Percentiles rank a stretch among this genome's conserved stretches.
Evolutionary conservation across 2,888 invertebrate species (phyloP).

Genomic region (Griposia aprilina): DNA sequence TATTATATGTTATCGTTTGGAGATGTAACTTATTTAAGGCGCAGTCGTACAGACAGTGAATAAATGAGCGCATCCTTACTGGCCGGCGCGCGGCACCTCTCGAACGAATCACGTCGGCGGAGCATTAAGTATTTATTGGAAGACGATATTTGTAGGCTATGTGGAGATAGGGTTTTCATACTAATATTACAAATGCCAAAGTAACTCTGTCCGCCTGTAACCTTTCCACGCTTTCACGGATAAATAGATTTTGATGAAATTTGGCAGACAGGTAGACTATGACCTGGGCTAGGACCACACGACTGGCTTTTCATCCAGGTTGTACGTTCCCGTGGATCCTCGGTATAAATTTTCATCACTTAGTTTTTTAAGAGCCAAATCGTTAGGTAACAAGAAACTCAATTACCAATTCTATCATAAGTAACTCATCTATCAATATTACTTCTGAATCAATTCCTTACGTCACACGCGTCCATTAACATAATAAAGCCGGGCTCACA

Average conservation of each 20-base stretch:
- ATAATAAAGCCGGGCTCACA: slow-evolving; percentile 1
- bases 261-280: no score
- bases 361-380: neutral
- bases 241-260: no score
- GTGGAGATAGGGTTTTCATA: neutral
- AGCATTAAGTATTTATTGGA: slow-evolving; percentile 25
- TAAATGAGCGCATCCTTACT: slow-evolving; percentile 36
- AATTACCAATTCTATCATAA: no score
- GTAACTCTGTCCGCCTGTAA: no score
- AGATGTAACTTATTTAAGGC: slow-evolving; percentile 2
- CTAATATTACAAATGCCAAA: neutral
- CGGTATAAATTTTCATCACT: no score
- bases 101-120: slow-evolving; percentile 35
- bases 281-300: no score
- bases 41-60: slow-evolving; percentile 15
- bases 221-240: no score
- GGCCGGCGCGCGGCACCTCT: neutral
- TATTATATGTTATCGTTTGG: neutral
- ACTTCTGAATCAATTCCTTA: neutral
- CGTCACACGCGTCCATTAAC: slow-evolving; percentile 15
- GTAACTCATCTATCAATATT: neutral
- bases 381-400: neutral
- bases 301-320: no score
- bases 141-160: slow-evolving; percentile 2
- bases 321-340: no score